Evolutionary conservation across 2,888 invertebrate species (phyloP).

Genomic region (Corbicula japonica): DNA sequence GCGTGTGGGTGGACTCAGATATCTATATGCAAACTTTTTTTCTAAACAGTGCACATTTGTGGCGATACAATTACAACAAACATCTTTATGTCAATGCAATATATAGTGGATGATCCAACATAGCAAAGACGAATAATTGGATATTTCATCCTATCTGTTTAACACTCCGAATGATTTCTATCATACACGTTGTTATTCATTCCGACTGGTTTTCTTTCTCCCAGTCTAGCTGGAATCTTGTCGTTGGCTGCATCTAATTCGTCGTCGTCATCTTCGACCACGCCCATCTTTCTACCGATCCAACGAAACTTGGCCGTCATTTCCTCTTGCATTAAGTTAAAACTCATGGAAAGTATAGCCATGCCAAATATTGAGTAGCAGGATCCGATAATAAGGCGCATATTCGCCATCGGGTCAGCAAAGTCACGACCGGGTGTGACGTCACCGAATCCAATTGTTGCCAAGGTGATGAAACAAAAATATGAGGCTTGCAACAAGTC

Average conservation of each 20-base stretch:
- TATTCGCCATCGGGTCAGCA: constrained; percentile 80
- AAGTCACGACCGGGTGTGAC: constrained; percentile 83
- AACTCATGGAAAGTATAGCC: constrained; percentile 87
- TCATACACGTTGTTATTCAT: no score
- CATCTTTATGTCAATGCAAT: no score
- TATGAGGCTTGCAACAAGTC: constrained; percentile 84
- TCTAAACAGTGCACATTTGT: no score
- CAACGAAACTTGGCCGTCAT: constrained; percentile 85
- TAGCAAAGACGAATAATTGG: no score
- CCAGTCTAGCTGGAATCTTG: no score
- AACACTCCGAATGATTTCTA: no score
- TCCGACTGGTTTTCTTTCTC: no score
- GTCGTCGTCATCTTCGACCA: constrained; percentile 69
- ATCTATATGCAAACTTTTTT: no score
- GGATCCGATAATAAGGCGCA: constrained; percentile 83
- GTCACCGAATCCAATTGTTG: constrained; percentile 86
- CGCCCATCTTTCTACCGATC: constrained; percentile 85
- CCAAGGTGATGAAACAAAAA: constrained; percentile 86
- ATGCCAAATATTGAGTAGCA: constrained; percentile 86
- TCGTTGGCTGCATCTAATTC: not conserved
- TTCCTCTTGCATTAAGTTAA: constrained; percentile 86
- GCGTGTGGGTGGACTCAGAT: no score
- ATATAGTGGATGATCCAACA: no score
- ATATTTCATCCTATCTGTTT: no score
- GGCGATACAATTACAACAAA: no score